Percentiles rank a stretch among this genome's conserved stretches.
phyloP scores from a whole-genome alignment of 2,113 vertebrate genomes.

The Pan troglodytes region NHGRI_mPanTro3-v2.1_pri NC_086015.1:65592001-65592500 shows the following conservation, averaged over 20 bases:
- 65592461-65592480: not conserved
- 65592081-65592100: not conserved
- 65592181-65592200: slow-evolving; percentile 18
- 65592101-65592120: not conserved
- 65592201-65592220: not conserved
- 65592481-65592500: not conserved
- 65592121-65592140: not conserved
- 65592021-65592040: not conserved
- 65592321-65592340: not conserved
- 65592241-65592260: not conserved
- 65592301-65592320: not conserved
- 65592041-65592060: not conserved
- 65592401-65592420: not conserved
- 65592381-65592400: not conserved
- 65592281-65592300: slow-evolving; percentile 2
- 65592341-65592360: not conserved
- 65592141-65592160: not conserved
- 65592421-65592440: not conserved
- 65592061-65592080: not conserved
- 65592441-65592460: not conserved
- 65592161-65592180: not conserved
- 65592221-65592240: not conserved
- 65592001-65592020: not conserved
- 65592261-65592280: not conserved
- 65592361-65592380: not conserved